These are phyloP conservation scores for Halcyon senegalensis DNA, from an alignment of 2,113 vertebrate species.

Conservation along the genomic window DNA sequence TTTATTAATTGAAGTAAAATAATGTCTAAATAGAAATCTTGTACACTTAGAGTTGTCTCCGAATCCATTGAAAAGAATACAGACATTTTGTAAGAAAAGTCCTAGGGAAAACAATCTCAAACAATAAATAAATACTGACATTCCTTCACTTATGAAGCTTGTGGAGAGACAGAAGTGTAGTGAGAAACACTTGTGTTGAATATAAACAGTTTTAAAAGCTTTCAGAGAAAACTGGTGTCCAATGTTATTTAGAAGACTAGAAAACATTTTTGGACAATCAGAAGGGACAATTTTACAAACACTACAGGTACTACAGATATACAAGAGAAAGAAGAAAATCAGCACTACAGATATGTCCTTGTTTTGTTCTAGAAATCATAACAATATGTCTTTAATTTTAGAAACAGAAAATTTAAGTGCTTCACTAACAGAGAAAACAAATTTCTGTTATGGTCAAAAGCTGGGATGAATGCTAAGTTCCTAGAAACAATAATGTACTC, in stretches of 20 bases:
- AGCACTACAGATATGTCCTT: background rate
- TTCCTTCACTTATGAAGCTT: constrained; percentile 1
- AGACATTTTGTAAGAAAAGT: background rate
- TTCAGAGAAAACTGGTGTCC: background rate
- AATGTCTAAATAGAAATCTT: background rate
- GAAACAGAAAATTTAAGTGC: background rate
- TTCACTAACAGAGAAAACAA: background rate
- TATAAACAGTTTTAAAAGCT: constrained; percentile 34
- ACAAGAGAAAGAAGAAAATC: background rate
- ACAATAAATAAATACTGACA: constrained; percentile 31
- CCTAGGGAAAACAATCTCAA: background rate
- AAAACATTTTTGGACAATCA: background rate
- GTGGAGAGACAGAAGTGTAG: background rate
- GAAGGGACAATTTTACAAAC: background rate
- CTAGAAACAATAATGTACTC: background rate
- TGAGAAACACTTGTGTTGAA: background rate
- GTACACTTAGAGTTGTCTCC: background rate
- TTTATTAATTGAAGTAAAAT: background rate
- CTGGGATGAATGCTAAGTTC: background rate
- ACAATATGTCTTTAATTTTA: background rate
- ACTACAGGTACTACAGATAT: background rate
- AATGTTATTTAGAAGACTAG: background rate
- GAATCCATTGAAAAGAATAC: background rate
- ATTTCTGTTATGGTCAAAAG: background rate
- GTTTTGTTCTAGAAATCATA: background rate